Base-by-base conservation (phyloP, 2,797 vertebrate genomes). In the Peromyscus aztecus region DNA sequence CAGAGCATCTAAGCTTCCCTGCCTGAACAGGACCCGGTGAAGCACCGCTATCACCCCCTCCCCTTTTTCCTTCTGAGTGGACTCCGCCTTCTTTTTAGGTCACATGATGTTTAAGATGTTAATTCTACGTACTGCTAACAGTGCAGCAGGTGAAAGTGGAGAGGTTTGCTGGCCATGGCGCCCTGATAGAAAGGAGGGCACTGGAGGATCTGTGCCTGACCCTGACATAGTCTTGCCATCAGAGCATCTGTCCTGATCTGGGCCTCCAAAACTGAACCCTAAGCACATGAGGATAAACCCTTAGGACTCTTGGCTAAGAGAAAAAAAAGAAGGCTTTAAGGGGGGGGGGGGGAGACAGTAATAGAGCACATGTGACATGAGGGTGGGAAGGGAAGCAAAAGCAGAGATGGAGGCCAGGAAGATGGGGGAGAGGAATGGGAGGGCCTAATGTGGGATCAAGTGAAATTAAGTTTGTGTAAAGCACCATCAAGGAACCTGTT, bases 41-140 rank as follows among this genome's bases (percentile, higher is more conserved):
- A 77, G 80, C 87, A 49, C 10, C n/a, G 65, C 23, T 29, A n/a
- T n/a, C 69, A 69, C 31, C 21, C 8, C 23, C 43, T 49, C 87
- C 17, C 27, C 17, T 52, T 90, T 89, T 92, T 65, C 49, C n/a
- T 88, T 69, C 69, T 75, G 27, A 69, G 19, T 84, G 87, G 46
- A 57, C 46, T 94, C 59, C 23, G 49, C 84, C 95, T 85, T 23
- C 80, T 93, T 96, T 43, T 0, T 46, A 61, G 90, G 86, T 76
- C 69, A 84, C 81, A 67, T 55, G 2, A 10, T 92, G 94, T 65
- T 86, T 37, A 67, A 71, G 27, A 31, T 80, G 13, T 40, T 95
- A 78, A 49, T 5, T 24, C 14, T 49, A 27, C 82, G 24, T 27
- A 75, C 37, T 71, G 29, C 73, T 89, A 63, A 63, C 16, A 49